Evolutionary conservation across 2,113 vertebrate species (phyloP), one percentile per base, ranked within the genome.

Genomic region (Opisthocomus hoazin): DNA sequence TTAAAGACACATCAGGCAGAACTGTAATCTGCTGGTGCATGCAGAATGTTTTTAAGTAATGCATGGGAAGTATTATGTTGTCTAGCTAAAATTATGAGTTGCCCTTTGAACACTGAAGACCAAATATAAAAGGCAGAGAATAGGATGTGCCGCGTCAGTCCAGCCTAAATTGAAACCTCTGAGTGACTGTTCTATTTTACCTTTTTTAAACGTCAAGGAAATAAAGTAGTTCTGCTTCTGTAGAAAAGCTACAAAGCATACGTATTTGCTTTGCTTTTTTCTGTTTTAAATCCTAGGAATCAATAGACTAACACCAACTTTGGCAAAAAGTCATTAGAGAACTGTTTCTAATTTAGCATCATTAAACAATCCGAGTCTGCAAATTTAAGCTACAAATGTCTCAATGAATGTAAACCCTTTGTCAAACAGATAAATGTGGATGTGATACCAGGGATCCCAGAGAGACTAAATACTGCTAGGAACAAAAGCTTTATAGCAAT

Each of bases 401-500:
- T 91, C 66, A 61, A 15, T 94, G 91, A 89, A 73, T 87, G 45
- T 88, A 96, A 90, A 95, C 81, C 45, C 65, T 96, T 94, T 93
- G 84, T 96, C 91, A 91, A 83, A 84, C 7, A 91, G 81, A 94
- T 87, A 90, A 96, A 85, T 69, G 93, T 84, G 84, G 45, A 90
- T 87, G 94, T 93, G 84, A 65, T 89, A 60, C 81, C 82, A n/a
- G 91, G 89, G 74, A 87, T 96, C 84, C 78, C 66, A 53, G 82
- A 83, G 94, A 75, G 93, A 87, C 89, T 68, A 43, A 94, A 70
- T 81, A 56, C 79, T 94, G 85, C 57, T 77, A 93, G 77, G 84
- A 93, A 87, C 73, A 96, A 97, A 91, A 93, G 94, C 94, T 79
- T 94, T 84, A 78, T 91, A 93, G 92, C 74, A 77, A 6, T 51